Evolutionary conservation across 2,797 vertebrate species (phyloP).

Genomic region (Cuniculus paca): DNA sequence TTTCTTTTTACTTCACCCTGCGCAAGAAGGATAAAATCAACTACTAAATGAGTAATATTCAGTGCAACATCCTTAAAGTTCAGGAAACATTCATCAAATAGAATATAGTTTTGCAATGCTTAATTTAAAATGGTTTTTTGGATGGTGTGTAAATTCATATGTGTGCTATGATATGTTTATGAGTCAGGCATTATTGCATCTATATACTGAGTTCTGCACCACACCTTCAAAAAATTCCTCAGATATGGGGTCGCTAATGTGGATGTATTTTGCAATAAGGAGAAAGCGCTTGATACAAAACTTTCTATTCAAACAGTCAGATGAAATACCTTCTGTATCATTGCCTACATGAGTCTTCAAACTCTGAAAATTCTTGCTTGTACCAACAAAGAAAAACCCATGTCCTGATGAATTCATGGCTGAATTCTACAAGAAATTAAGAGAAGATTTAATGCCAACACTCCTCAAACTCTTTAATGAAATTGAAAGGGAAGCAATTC

Average conservation of each 20-base stretch:
- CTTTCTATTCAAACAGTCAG: not conserved
- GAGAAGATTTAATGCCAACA: too few relatives aligned
- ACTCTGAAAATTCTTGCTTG: not conserved
- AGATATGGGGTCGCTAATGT: not conserved
- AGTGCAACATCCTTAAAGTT: not conserved
- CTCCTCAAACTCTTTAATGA: too few relatives aligned
- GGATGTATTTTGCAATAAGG: not conserved
- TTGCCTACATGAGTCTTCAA: not conserved
- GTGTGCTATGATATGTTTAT: not conserved
- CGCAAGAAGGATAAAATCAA: not conserved
- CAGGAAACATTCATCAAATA: not conserved
- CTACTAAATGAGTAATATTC: conserved; percentile 18
- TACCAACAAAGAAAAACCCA: too few relatives aligned
- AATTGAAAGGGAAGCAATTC: too few relatives aligned
- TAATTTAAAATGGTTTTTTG: conserved; percentile 19
- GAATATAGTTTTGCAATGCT: not conserved
- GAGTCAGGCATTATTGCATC: not conserved
- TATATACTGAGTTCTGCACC: not conserved
- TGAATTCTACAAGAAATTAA: too few relatives aligned
- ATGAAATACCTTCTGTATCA: not conserved
- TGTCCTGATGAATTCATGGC: too few relatives aligned
- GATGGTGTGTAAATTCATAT: not conserved
- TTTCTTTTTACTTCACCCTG: not conserved
- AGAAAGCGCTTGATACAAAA: not conserved
- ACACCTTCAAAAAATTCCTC: not conserved